These are phyloP conservation scores for Nilaparvata lugens DNA, from an alignment of 1,140 invertebrate species.

Conservation along the genomic window DNA sequence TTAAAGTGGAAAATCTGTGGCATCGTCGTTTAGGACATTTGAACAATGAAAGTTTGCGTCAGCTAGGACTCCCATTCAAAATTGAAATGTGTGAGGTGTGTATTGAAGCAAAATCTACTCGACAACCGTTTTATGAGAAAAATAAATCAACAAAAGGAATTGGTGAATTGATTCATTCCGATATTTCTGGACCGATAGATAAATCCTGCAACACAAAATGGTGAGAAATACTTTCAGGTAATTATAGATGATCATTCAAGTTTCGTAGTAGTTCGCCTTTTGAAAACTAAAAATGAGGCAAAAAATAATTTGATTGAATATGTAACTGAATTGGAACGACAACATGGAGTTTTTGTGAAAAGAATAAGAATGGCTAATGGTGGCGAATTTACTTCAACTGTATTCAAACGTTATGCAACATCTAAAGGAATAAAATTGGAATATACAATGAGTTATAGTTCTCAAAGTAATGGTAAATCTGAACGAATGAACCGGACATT, in stretches of 20 bases:
- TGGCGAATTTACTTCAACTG: constrained; percentile 14
- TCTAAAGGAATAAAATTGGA: constrained; percentile 29
- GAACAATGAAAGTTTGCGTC: constrained; percentile 4
- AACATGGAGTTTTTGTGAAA: constrained; percentile 3
- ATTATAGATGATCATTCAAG: constrained; percentile 10
- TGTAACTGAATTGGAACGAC: neutral
- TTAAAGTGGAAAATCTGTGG: constrained; percentile 12
- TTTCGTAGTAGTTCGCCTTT: constrained; percentile 3
- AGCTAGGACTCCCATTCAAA: neutral
- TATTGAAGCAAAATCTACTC: constrained; percentile 6
- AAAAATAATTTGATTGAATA: constrained; percentile 7
- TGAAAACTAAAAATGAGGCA: constrained; percentile 14
- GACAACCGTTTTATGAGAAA: constrained; percentile 6
- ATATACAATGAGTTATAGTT: constrained; percentile 27
- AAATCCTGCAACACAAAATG: neutral
- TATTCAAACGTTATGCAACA: constrained; percentile 22
- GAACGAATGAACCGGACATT: constrained; percentile 34
- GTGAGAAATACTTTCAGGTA: constrained; percentile 9
- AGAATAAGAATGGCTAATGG: constrained; percentile 15
- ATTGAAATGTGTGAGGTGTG: constrained; percentile 1
- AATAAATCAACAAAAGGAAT: constrained; percentile 3
- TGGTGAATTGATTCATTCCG: constrained; percentile 11
- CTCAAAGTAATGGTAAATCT: constrained; percentile 31
- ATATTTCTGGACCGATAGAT: constrained; percentile 12
- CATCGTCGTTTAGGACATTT: constrained; percentile 7